phyloP scores from a whole-genome alignment of 1,140 invertebrate species.

The Brachionus asplanchnoidis region DNA sequence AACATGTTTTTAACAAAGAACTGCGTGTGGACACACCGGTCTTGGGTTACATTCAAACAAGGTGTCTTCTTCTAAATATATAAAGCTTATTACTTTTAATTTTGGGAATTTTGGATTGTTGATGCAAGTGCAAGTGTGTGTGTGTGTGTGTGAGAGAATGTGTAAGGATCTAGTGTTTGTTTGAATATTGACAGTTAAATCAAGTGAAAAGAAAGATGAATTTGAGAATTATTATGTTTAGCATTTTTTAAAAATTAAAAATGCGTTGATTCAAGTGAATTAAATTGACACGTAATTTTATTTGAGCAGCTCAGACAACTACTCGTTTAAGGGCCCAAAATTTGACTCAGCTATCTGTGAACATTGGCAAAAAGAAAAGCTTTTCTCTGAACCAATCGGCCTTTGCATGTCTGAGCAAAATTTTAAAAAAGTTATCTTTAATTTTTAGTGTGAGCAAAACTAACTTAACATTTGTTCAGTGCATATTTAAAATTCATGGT shows the following conservation, averaged over 20 bases:
- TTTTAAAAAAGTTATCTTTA: too few relatives aligned
- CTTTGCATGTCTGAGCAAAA: too few relatives aligned
- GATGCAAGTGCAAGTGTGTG: background rate
- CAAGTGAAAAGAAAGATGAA: background rate
- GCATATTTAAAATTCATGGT: too few relatives aligned
- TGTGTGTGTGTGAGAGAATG: background rate
- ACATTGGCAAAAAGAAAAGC: too few relatives aligned
- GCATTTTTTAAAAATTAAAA: background rate
- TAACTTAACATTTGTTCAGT: too few relatives aligned
- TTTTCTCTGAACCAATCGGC: too few relatives aligned
- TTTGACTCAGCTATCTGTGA: too few relatives aligned
- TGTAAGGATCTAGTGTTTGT: background rate
- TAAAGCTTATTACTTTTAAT: background rate
- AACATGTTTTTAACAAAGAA: background rate
- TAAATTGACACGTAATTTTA: too few relatives aligned
- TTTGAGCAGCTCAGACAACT: too few relatives aligned
- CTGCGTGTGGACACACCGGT: background rate
- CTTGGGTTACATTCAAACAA: background rate
- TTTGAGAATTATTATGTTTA: background rate
- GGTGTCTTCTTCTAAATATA: background rate
- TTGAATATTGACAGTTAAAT: background rate
- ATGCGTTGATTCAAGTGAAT: background rate
- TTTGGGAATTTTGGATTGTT: background rate
- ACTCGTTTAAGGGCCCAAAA: too few relatives aligned
- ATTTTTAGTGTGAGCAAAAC: too few relatives aligned